These are phyloP conservation scores for Sinocyclocheilus rhinocerous DNA, from an alignment of 2,113 vertebrate genomes.

Conservation along the genomic window DNA sequence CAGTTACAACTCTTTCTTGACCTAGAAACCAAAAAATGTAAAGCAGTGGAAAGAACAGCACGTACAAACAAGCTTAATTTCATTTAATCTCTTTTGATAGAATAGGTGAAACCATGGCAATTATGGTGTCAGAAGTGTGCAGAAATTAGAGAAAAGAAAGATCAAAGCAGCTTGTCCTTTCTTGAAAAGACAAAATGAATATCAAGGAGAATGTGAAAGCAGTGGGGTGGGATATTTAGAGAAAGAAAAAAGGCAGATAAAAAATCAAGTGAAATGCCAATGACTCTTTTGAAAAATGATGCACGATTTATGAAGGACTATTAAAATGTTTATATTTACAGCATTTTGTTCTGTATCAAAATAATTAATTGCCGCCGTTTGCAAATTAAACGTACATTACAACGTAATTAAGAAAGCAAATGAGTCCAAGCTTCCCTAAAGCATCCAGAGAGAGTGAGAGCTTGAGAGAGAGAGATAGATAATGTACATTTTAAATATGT, in stretches of 20 bases:
- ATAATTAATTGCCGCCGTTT: conserved; percentile 81
- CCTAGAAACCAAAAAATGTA: conserved; percentile 20
- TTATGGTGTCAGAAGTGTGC: conserved; percentile 70
- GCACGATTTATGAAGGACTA: conserved; percentile 71
- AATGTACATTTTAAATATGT: conserved; percentile 35
- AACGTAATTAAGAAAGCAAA: conserved; percentile 81
- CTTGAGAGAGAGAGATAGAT: conserved; percentile 41
- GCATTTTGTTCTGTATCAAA: conserved; percentile 79
- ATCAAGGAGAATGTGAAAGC: conserved; percentile 71
- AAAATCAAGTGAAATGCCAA: conserved; percentile 73
- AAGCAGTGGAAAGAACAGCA: conserved; percentile 19
- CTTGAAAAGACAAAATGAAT: conserved; percentile 67
- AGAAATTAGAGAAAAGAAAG: conserved; percentile 66
- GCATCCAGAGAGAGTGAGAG: conserved; percentile 68
- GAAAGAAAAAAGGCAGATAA: conserved; percentile 57
- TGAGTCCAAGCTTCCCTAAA: conserved; percentile 71
- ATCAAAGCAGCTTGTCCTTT: conserved; percentile 67
- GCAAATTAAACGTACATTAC: conserved; percentile 84
- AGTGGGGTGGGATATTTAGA: conserved; percentile 57
- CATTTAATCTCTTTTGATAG: conserved; percentile 72
- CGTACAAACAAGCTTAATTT: conserved; percentile 69
- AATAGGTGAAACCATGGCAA: conserved; percentile 70
- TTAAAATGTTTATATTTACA: conserved; percentile 81
- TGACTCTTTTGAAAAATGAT: conserved; percentile 78
- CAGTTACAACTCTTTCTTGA: conserved; percentile 3